A percentile compares a stretch with the other conserved stretches of the same genome.
Conservation (phyloP, 2,113 vertebrate species). For the Chloropsis hardwickii region DNA sequence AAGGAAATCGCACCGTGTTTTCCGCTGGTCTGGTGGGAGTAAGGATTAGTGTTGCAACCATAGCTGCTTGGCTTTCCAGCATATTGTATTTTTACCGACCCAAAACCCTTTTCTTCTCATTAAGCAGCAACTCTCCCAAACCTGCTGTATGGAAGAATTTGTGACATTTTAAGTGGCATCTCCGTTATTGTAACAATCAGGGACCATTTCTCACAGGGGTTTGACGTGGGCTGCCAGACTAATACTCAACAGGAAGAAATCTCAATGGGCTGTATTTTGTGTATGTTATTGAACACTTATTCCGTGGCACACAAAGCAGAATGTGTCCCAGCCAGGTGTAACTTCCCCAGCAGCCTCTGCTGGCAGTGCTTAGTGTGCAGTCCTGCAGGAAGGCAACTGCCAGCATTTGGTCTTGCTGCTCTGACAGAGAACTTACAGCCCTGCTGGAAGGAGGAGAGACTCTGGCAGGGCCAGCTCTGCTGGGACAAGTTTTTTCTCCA, state of each 20-base stretch:
- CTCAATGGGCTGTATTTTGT: background rate
- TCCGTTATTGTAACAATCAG: rapidly evolving
- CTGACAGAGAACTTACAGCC: background rate
- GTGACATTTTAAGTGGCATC: background rate
- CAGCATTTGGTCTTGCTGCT: background rate
- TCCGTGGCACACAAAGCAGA: background rate
- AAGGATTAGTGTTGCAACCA: background rate
- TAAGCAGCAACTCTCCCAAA: background rate
- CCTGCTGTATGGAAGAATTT: background rate
- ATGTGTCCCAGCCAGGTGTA: background rate
- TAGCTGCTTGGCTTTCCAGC: background rate
- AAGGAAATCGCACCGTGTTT: background rate
- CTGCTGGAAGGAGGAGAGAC: background rate
- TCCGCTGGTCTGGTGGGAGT: background rate
- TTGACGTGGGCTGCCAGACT: background rate
- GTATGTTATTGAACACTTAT: background rate
- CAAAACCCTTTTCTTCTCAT: background rate
- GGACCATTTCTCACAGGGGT: rapidly evolving
- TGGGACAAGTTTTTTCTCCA: background rate
- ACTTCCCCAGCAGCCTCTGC: background rate
- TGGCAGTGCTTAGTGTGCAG: background rate
- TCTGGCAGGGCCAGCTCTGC: background rate
- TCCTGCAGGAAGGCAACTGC: background rate
- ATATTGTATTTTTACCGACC: background rate
- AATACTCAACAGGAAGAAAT: background rate